These are phyloP conservation scores for Drosophila tripunctata DNA, from an alignment of 2,888 invertebrate genomes.

Conservation along the genomic window DNA sequence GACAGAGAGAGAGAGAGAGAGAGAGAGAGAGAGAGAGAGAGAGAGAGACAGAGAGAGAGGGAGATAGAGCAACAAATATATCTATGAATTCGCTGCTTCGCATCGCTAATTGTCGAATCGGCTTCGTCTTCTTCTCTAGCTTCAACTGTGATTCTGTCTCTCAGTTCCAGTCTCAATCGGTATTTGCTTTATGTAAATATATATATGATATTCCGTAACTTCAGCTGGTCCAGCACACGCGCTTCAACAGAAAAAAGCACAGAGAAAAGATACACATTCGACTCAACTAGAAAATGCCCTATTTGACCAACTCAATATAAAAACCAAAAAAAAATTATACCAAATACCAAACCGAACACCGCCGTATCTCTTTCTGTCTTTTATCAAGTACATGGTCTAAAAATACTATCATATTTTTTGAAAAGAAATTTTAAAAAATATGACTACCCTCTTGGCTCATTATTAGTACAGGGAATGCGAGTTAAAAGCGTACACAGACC, in stretches of 20 bases:
- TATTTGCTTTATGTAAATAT: constrained; percentile 56
- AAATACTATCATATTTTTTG: background rate
- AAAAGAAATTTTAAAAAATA: background rate
- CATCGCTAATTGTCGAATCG: constrained; percentile 68
- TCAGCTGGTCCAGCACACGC: constrained; percentile 58
- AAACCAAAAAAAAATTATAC: background rate
- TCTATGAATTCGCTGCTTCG: constrained; percentile 21
- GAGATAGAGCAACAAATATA: constrained; percentile 10
- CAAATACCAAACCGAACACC: too few species aligned
- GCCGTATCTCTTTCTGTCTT: too few species aligned
- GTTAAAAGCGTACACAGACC: constrained; percentile 9
- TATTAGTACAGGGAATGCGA: background rate
- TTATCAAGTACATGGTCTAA: too few species aligned
- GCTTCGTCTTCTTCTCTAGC: constrained; percentile 27
- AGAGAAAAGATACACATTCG: background rate
- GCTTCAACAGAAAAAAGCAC: constrained; percentile 32
- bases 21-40: constrained; percentile 2
- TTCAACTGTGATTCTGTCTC: background rate
- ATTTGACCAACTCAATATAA: background rate
- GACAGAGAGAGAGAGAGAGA: background rate
- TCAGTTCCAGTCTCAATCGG: background rate
- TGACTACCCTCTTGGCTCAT: background rate
- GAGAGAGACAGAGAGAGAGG: background rate
- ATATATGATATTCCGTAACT: constrained; percentile 39
- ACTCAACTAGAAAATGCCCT: constrained; percentile 1